A percentile compares a stretch with the other conserved stretches of the same genome.
Evolutionary conservation across 2,797 vertebrate genomes (phyloP).

Genomic region (Potorous gilbertii): DNA sequence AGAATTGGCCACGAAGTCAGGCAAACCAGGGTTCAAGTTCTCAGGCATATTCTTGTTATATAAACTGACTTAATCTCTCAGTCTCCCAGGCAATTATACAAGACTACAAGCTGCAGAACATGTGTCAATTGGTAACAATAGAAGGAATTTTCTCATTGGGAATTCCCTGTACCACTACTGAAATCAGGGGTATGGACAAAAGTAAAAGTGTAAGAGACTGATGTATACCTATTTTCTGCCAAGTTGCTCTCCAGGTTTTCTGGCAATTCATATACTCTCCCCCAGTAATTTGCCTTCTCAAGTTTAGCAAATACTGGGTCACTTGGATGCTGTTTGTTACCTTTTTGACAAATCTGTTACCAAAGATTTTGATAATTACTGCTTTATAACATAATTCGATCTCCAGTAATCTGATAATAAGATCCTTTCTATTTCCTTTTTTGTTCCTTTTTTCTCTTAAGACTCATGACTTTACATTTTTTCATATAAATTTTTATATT

Average conservation of each 20-base stretch:
- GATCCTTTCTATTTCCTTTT: neutral
- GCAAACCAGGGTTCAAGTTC: neutral
- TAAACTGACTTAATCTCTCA: neutral
- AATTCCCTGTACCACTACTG: neutral
- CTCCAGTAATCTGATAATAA: neutral
- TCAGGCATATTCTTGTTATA: neutral
- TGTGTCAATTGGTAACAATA: neutral
- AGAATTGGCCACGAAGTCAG: neutral
- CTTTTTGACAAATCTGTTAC: neutral
- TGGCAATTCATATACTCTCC: neutral
- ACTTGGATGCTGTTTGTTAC: neutral
- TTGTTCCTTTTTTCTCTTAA: neutral
- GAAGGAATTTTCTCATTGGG: neutral
- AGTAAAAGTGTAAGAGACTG: neutral
- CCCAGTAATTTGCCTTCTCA: neutral
- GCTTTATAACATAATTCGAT: neutral
- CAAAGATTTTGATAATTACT: neutral
- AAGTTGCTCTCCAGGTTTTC: neutral
- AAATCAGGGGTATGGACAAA: neutral
- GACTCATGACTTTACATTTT: neutral
- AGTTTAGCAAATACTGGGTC: neutral
- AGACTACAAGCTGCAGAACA: neutral
- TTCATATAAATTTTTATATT: neutral
- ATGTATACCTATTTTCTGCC: neutral
- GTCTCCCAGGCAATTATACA: neutral